Evolutionary conservation across 2,797 vertebrate species (phyloP).

Genomic region (Halcyon smyrnensis): DNA sequence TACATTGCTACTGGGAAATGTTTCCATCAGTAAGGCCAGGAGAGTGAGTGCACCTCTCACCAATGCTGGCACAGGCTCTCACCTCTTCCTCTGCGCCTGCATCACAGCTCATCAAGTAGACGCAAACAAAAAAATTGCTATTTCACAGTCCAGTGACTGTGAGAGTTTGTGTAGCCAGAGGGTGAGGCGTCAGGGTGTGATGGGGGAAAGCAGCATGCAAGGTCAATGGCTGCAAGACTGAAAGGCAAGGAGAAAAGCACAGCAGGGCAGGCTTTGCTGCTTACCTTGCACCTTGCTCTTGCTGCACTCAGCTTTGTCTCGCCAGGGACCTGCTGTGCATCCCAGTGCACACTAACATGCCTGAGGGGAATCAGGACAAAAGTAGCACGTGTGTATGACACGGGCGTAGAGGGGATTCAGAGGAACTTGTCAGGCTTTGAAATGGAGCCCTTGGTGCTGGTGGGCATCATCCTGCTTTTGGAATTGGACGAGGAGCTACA

Average conservation of each 20-base stretch:
- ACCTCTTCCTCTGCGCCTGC: background rate
- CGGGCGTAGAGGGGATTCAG: accelerated
- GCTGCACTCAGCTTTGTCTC: accelerated
- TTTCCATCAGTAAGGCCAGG: background rate
- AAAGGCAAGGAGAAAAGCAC: background rate
- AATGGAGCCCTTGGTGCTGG: background rate
- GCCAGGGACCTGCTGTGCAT: background rate
- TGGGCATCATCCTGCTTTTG: accelerated
- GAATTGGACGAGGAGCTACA: background rate
- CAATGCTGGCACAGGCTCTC: background rate
- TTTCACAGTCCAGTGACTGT: conserved; percentile 34
- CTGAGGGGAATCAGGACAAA: accelerated
- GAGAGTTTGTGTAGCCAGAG: background rate
- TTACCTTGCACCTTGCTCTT: accelerated
- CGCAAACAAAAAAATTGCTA: background rate
- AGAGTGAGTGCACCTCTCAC: background rate
- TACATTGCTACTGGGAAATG: background rate
- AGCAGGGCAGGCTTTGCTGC: background rate
- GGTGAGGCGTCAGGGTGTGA: background rate
- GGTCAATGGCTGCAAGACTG: background rate
- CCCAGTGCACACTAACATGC: accelerated
- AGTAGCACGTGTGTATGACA: background rate
- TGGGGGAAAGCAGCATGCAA: background rate
- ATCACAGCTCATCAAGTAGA: background rate
- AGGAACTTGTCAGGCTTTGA: background rate